phyloP scores from a whole-genome alignment of 2,797 vertebrate species.

The Anisognathus igniventris region DNA sequence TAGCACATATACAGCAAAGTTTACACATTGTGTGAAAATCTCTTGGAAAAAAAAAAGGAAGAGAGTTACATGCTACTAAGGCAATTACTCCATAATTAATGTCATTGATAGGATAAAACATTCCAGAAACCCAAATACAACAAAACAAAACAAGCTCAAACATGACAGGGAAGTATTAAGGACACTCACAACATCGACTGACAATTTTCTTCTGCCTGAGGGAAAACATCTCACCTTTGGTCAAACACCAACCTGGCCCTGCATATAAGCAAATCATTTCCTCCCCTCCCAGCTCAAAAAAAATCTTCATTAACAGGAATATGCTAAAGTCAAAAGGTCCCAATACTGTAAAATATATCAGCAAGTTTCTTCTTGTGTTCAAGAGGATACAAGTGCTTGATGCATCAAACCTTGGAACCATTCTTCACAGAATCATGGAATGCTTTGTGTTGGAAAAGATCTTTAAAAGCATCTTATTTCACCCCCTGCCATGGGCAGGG shows the following conservation, averaged over 20 bases:
- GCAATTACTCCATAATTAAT: constrained; percentile 61
- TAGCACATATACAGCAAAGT: constrained; percentile 34
- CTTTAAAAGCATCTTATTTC: background rate
- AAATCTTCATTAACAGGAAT: background rate
- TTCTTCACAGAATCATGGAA: no score
- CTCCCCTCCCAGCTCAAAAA: fast-evolving
- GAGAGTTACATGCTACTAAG: constrained; percentile 41
- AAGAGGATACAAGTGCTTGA: background rate
- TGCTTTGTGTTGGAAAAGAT: background rate
- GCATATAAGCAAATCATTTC: background rate
- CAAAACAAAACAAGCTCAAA: constrained; percentile 28
- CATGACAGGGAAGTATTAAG: background rate
- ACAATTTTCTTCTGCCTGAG: background rate
- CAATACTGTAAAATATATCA: background rate
- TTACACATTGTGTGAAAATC: constrained; percentile 69
- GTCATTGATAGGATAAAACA: constrained; percentile 52
- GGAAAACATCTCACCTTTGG: background rate
- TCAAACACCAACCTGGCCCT: background rate
- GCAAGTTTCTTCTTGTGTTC: background rate
- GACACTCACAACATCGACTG: background rate
- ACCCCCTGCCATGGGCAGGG: background rate
- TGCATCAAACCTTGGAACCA: background rate
- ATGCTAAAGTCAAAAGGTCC: background rate
- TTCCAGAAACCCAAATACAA: constrained; percentile 37
- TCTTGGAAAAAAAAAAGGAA: constrained; percentile 52